A percentile compares a stretch with the other conserved stretches of the same genome.
Evolutionary conservation across 1,140 invertebrate species (phyloP).

Genomic region (Scaptomyza graminum): DNA sequence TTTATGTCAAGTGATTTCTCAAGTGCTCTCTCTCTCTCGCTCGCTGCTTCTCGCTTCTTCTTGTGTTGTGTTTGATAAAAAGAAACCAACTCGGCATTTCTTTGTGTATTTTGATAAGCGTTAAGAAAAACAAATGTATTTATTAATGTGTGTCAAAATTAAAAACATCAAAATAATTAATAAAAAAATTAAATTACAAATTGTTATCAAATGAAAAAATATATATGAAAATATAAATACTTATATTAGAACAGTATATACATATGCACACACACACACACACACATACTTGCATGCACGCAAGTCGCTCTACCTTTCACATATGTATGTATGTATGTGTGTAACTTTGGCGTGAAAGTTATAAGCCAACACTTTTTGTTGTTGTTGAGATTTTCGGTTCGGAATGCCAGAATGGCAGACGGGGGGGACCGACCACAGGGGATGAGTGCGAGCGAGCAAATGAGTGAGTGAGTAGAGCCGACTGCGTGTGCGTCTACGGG

Average conservation of each 20-base stretch:
- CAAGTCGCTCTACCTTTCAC: conserved; percentile 53
- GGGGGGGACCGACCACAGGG: background rate
- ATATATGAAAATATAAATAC: no score
- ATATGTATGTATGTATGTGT: conserved; percentile 15
- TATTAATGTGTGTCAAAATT: background rate
- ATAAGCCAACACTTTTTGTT: conserved; percentile 51
- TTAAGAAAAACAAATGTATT: background rate
- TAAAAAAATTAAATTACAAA: background rate
- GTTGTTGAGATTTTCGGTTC: conserved; percentile 54
- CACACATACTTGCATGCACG: conserved; percentile 1
- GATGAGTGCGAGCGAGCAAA: conserved; percentile 29
- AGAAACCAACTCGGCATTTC: conserved; percentile 44
- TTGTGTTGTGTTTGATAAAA: conserved; percentile 41
- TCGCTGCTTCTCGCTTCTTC: conserved; percentile 4
- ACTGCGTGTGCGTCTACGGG: conserved; percentile 73
- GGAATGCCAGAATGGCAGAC: conserved; percentile 4
- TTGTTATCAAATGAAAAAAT: no score
- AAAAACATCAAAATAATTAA: background rate
- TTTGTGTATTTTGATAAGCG: conserved; percentile 34
- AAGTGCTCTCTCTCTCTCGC: no score
- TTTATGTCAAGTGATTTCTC: conserved; percentile 71
- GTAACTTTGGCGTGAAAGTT: conserved; percentile 69
- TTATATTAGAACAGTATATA: background rate
- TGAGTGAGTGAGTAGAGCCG: conserved; percentile 37
- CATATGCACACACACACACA: background rate